phyloP scores from a whole-genome alignment of 53 echinoderm and acorn worm species.

The Pentamera pediparva region DNA sequence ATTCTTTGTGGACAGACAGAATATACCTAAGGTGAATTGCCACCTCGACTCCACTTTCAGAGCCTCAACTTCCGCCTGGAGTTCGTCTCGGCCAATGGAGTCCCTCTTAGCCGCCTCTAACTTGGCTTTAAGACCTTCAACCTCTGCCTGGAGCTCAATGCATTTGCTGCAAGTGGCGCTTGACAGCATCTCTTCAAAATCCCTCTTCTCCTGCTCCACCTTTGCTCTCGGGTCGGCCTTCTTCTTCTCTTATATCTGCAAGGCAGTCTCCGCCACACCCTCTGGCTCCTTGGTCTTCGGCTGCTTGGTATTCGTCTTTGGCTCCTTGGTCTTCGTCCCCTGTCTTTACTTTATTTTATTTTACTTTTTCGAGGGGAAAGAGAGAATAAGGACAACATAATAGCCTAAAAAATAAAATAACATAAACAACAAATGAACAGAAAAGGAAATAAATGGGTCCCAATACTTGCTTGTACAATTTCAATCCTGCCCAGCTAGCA shows the following conservation, averaged over 20 bases:
- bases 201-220: neutral
- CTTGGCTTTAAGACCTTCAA: neutral
- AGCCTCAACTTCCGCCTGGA: neutral
- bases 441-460: too few species aligned
- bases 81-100: neutral
- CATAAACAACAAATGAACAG: too few species aligned
- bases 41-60: neutral
- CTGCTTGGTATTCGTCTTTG: neutral
- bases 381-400: too few species aligned
- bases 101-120: neutral
- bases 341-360: too few species aligned
- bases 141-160: neutral
- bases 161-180: neutral
- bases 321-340: neutral
- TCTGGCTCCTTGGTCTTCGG: neutral
- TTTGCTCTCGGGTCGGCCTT: neutral
- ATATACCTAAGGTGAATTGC: too few species aligned
- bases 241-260: slow-evolving; percentile 1
- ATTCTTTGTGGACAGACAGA: too few species aligned
- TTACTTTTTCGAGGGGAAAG: too few species aligned
- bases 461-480: too few species aligned
- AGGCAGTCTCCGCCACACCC: neutral
- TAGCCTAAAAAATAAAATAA: too few species aligned
- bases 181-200: slow-evolving; percentile 13
- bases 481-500: too few species aligned